Percentiles rank a stretch among this genome's conserved stretches.
These are phyloP conservation scores for Notothenia coriiceps DNA, from an alignment of 2,113 vertebrate genomes.

Conservation along the genomic window DNA sequence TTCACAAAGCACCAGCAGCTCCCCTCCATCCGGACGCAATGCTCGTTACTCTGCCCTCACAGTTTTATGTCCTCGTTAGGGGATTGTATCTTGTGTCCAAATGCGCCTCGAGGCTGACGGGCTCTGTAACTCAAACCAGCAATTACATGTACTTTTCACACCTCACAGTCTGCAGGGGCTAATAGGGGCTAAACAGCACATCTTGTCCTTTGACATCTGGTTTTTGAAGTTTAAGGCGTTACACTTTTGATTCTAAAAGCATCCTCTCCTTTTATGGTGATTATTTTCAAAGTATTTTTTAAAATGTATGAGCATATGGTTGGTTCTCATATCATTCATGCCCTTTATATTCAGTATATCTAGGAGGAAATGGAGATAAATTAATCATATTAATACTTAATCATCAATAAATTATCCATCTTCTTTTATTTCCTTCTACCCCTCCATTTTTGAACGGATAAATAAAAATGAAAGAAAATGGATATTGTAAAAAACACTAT, in stretches of 20 bases:
- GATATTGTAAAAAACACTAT: background rate
- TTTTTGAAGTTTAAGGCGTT: background rate
- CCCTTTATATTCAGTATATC: too few relatives aligned
- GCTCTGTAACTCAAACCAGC: slow-evolving; percentile 52
- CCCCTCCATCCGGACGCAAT: slow-evolving; percentile 16
- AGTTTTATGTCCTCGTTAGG: slow-evolving; percentile 53
- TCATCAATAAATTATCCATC: background rate
- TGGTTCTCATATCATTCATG: too few relatives aligned
- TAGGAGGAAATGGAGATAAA: too few relatives aligned
- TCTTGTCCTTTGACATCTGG: slow-evolving; percentile 7
- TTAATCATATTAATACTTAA: background rate
- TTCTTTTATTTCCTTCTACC: background rate
- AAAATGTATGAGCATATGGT: background rate
- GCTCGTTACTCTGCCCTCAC: slow-evolving; percentile 9
- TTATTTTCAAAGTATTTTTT: background rate
- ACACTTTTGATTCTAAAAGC: background rate
- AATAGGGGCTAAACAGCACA: slow-evolving; percentile 45
- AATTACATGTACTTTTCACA: slow-evolving; percentile 59
- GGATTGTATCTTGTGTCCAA: slow-evolving; percentile 52
- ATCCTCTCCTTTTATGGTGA: background rate
- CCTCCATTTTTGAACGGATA: background rate
- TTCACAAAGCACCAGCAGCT: background rate
- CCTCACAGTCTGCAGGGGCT: slow-evolving; percentile 48
- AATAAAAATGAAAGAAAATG: background rate
- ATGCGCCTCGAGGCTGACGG: slow-evolving; percentile 30